phyloP scores from a whole-genome alignment of 2,888 invertebrate genomes.

The Lycia hirtaria region DNA sequence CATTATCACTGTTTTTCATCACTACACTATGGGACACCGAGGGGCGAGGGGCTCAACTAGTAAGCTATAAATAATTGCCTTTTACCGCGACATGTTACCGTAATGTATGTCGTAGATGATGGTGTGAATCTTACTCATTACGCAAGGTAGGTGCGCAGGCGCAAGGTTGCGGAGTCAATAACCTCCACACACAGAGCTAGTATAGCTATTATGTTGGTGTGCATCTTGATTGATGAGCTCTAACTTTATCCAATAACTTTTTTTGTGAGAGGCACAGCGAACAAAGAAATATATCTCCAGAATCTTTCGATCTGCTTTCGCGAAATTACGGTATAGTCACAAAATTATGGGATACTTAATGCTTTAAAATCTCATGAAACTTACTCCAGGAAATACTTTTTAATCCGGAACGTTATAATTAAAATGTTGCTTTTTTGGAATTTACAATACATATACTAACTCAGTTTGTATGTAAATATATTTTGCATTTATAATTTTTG shows the following conservation, averaged over 20 bases:
- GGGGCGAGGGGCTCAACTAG: no score
- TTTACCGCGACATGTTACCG: constrained; percentile 3
- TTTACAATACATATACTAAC: no score
- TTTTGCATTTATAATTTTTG: no score
- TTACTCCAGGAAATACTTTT: no score
- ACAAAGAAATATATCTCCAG: no score
- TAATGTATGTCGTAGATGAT: constrained; percentile 5
- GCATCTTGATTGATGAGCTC: neutral
- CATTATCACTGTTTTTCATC: no score
- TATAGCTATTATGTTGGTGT: constrained; percentile 1
- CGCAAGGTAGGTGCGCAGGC: constrained; percentile 13
- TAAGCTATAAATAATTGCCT: neutral
- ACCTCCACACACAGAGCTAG: constrained; percentile 1
- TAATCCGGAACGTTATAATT: no score
- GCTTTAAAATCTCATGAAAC: no score
- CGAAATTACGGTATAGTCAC: neutral
- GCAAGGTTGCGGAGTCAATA: constrained; percentile 13
- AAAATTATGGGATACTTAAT: neutral
- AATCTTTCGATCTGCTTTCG: neutral
- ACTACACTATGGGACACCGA: no score
- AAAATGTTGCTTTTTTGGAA: no score
- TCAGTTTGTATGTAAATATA: no score
- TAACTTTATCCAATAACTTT: neutral
- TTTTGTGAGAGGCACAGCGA: no score
- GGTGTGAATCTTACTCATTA: constrained; percentile 24